A percentile compares a stretch with the other conserved stretches of the same genome.
These are phyloP conservation scores for Lichenostomus cassidix DNA, from an alignment of 2,113 vertebrate genomes.

Conservation along the genomic window DNA sequence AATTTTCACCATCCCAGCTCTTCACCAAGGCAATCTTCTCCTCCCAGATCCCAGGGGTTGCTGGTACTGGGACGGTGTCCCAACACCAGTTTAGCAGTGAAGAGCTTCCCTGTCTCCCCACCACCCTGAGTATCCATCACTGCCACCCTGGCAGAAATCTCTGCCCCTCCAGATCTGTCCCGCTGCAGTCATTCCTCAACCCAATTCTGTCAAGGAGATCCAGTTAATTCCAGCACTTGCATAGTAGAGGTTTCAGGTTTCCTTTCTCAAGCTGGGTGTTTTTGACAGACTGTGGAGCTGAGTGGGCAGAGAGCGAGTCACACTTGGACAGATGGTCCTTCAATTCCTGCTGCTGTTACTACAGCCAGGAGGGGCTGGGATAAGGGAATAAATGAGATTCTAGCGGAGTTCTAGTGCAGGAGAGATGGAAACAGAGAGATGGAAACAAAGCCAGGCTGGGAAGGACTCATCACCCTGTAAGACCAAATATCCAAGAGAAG, in stretches of 20 bases:
- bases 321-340: constrained; percentile 50
- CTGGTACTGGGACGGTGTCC: neutral
- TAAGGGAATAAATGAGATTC: neutral
- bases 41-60: neutral
- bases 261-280: neutral
- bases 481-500: neutral
- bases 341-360: neutral
- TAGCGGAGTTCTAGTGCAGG: neutral
- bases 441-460: neutral
- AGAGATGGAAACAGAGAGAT: neutral
- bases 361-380: neutral
- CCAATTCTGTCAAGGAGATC: constrained; percentile 43
- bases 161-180: neutral
- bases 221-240: neutral
- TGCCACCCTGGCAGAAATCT: neutral
- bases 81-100: neutral
- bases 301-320: constrained; percentile 43
- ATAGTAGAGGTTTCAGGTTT: neutral
- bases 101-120: neutral
- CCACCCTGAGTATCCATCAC: fast-evolving
- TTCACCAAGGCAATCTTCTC: neutral
- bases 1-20: neutral
- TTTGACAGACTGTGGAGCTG: constrained; percentile 53
- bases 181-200: neutral
- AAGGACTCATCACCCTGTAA: neutral